Evolutionary conservation across 2,113 vertebrate species (phyloP).

Genomic region (Platycercus adscitus): DNA sequence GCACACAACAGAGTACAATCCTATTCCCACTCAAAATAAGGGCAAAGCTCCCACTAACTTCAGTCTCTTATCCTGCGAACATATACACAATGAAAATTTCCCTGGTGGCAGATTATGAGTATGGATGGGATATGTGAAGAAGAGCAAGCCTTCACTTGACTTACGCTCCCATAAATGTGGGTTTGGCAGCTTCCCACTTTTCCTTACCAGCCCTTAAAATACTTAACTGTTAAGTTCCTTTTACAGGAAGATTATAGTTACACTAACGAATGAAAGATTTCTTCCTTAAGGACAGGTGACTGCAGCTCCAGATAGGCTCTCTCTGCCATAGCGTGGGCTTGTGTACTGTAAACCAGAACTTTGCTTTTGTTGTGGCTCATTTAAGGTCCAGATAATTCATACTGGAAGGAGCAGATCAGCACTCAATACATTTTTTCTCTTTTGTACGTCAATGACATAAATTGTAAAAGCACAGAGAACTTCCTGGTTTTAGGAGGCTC

Average conservation of each 20-base stretch:
- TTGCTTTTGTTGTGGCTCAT: background rate
- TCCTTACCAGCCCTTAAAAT: background rate
- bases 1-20: background rate
- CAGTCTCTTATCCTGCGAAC: background rate
- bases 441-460: background rate
- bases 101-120: background rate
- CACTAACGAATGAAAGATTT: background rate
- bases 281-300: background rate
- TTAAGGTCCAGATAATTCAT: background rate
- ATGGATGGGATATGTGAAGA: background rate
- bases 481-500: background rate
- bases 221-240: background rate
- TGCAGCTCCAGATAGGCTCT: background rate
- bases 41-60: background rate
- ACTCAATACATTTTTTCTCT: background rate
- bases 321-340: background rate
- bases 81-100: background rate
- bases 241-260: background rate
- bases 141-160: background rate
- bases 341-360: background rate
- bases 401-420: background rate
- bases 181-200: background rate
- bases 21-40: background rate
- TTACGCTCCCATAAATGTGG: background rate
- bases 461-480: background rate